A percentile compares a stretch with the other conserved stretches of the same genome.
These are phyloP conservation scores for Herpetotheres cachinnans DNA, from an alignment of 2,113 vertebrate species.

Conservation along the genomic window DNA sequence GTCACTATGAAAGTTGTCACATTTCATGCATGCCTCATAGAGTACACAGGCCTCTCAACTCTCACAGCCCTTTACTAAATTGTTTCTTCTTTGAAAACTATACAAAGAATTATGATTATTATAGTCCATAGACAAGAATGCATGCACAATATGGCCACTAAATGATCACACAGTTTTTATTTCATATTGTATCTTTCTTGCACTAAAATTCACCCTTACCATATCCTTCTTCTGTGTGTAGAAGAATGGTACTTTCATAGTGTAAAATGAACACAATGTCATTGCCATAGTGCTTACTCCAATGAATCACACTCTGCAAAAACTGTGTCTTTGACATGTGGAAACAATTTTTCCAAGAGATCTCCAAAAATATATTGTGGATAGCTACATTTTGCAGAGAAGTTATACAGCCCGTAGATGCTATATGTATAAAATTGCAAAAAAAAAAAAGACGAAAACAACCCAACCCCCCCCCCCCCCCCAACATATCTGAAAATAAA, in stretches of 20 bases:
- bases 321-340: background rate
- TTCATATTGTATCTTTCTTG: background rate
- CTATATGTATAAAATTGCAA: background rate
- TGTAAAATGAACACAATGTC: background rate
- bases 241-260: background rate
- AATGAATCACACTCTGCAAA: background rate
- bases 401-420: background rate
- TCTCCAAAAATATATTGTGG: background rate
- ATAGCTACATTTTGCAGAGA: background rate
- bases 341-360: background rate
- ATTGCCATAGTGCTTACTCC: background rate
- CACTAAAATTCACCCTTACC: background rate
- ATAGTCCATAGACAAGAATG: background rate
- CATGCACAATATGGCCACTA: background rate
- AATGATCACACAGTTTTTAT: background rate
- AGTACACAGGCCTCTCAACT: background rate
- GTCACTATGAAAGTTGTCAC: too few relatives aligned
- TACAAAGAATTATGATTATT: background rate
- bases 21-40: background rate
- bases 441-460: too few relatives aligned
- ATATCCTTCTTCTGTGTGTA: background rate
- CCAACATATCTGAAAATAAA: background rate
- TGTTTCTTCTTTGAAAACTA: background rate
- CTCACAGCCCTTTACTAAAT: background rate
- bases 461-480: too few relatives aligned